Base-by-base conservation (phyloP, 2,113 vertebrate species). In the Psettodes erumei region DNA sequence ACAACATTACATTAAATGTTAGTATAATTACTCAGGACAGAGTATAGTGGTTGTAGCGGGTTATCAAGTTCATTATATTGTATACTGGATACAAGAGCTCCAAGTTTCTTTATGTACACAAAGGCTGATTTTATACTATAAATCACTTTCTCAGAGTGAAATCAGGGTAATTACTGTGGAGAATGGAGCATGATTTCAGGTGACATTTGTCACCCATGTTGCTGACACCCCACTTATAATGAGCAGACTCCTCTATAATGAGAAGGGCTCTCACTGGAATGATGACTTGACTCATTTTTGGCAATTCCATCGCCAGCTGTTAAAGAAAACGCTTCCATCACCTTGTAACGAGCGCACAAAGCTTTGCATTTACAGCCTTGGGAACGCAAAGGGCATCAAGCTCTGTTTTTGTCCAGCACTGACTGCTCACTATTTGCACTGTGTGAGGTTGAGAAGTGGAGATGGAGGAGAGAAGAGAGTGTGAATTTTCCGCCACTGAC, bases 321-420 rank as follows among this genome's bases (percentile, higher is more conserved):
- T 40, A 5, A 71, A 69, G 50, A 71, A 77, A 67, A 19, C 23
- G 23, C 48, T 12, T 40, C 55, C 42, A 47, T 30, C 47, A 79
- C 13, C 54, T 38, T 12, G 7, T 71, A 87, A 81, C 53, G 72
- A 50, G 38, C 13, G 1, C 25, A 63, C 58, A 56, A 64, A 73
- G 54, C 60, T 51, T 51, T 64, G 48, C 79, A 40, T 71, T 76
- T 60, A 71, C 45, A 74, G 77, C 54, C 61, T 61, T 68, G 28
- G 51, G 43, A 81, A 71, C 8, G n/a, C 61, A 43, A n/a, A 65
- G 33, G 61, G 30, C 75, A 82, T 84, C 67, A 67, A 54, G n/a
- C 76, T 68, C 77, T 86, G 79, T 86, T 90, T 89, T 71, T 50
- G 56, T 82, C 77, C 47, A 23, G 25, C 68, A 35, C 23, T 61